phyloP scores from a whole-genome alignment of 2,797 vertebrate genomes.

The Galagoides demidoff region DNA sequence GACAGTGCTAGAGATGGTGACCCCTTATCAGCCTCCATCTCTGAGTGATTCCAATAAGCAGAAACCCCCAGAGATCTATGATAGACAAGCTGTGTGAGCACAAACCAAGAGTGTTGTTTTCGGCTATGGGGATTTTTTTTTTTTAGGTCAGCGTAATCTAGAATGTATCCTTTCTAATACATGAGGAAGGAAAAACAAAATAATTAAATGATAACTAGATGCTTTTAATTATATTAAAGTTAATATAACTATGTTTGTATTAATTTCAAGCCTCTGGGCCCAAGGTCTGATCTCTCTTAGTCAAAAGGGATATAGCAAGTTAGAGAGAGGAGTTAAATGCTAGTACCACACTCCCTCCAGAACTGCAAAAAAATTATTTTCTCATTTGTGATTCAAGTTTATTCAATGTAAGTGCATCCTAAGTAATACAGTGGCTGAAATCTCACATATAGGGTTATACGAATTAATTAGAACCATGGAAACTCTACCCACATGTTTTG shows the following conservation, averaged over 20 bases:
- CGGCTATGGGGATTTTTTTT: not conserved
- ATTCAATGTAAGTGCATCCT: not conserved
- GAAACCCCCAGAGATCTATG: not conserved
- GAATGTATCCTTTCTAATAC: not conserved
- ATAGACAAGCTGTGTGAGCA: not conserved
- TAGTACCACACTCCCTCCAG: not conserved
- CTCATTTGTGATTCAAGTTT: not conserved
- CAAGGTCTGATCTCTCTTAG: not conserved
- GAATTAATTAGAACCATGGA: not conserved
- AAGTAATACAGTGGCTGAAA: not conserved
- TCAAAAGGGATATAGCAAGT: not conserved
- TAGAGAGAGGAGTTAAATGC: not conserved
- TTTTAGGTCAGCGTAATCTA: not conserved
- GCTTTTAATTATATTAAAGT: slow-evolving; percentile 66
- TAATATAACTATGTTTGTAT: slow-evolving; percentile 18
- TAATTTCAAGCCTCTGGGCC: not conserved
- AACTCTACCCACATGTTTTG: not conserved
- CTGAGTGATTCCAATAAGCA: not conserved
- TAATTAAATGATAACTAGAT: slow-evolving; percentile 49
- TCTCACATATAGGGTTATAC: not conserved
- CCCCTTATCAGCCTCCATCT: fast-evolving
- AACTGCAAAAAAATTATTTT: not conserved
- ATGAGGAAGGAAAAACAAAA: slow-evolving; percentile 30
- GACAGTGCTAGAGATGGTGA: not conserved
- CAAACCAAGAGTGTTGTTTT: not conserved